Base-by-base conservation (phyloP, 1,140 invertebrate species). In the Cardiocondyla obscurior region DNA sequence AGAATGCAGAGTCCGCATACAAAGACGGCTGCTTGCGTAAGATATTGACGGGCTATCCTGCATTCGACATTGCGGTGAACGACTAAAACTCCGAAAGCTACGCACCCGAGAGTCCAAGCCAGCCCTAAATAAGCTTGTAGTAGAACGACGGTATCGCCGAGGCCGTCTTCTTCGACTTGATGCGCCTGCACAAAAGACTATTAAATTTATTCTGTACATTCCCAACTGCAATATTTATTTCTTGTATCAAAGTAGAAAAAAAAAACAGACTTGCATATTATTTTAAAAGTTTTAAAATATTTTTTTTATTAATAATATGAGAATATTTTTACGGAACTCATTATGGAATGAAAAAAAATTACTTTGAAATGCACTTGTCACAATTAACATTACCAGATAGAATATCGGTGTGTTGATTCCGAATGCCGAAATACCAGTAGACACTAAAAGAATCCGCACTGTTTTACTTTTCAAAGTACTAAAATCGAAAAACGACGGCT, bases 351-450 rank as follows among this genome's bases (percentile, higher is more conserved):
- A 16, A 22, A 73, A 30, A n/a, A 3, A 36, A 70, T 12, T 55
- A 16, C n/a, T 57, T 58, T 4, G 4, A 53, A 74, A 57, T 36
- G 2, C 8, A 39, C 4, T 82, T 14, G 12, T 39, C 8, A 22
- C 81, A 87, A 94, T 95, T 92, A 97, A 96, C 92, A 94, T 95
- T 92, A 97, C 96, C 92, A 98, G 93, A 92, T 97, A 97, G 92
- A 98, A 97, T 91, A 98, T 96, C 0, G 98, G 98, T 0, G 97
- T 97, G 90, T 97, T 97, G 81, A 98, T 97, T 4, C 97, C 98
- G 91, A 98, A 96, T 0, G 97, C 96, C 14, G 95, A 95, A 90
- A 97, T 96, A 1, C 96, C 96, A 1, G 97, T 97, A 1, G 97
- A 97, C 67, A 97, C 94, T 55, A 98, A 94, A 30, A 98, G 93